These are phyloP conservation scores for Cottus gobio DNA, from an alignment of 2,113 vertebrate genomes.

Conservation along the genomic window DNA sequence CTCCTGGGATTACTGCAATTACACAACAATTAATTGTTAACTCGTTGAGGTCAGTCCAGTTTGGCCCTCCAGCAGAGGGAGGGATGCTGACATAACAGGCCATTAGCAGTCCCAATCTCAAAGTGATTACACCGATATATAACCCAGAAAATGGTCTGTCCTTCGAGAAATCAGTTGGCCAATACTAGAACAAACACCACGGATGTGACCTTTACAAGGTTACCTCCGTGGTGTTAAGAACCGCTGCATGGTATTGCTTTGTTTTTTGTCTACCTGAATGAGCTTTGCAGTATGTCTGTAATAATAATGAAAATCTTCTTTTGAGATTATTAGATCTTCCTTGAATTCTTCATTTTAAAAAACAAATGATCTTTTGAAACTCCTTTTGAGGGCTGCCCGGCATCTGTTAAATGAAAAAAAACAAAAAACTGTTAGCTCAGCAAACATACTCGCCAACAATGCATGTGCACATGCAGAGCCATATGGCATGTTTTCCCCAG, in stretches of 20 bases:
- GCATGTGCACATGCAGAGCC: slow-evolving; percentile 1
- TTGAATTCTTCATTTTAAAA: too few relatives aligned
- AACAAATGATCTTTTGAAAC: slow-evolving; percentile 30
- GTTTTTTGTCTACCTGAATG: not conserved
- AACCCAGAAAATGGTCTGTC: not conserved
- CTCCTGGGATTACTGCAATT: not conserved
- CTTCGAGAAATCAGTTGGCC: slow-evolving; percentile 9
- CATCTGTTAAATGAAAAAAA: slow-evolving; percentile 20
- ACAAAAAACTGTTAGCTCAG: slow-evolving; percentile 3
- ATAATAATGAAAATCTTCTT: not conserved
- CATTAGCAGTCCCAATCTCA: slow-evolving; percentile 17
- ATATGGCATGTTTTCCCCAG: not conserved
- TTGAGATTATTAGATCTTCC: not conserved
- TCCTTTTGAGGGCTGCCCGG: not conserved
- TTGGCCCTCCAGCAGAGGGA: not conserved
- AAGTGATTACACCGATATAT: slow-evolving; percentile 24
- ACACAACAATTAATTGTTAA: not conserved
- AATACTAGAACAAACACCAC: slow-evolving; percentile 6
- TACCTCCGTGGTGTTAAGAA: not conserved
- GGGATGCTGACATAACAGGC: slow-evolving; percentile 1
- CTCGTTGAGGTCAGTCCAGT: not conserved
- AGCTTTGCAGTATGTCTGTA: not conserved
- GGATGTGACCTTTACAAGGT: not conserved
- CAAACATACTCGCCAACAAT: slow-evolving; percentile 16
- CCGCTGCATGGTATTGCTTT: not conserved